Conservation (phyloP, 1,140 invertebrate genomes). For the Drosophila repleta region DNA sequence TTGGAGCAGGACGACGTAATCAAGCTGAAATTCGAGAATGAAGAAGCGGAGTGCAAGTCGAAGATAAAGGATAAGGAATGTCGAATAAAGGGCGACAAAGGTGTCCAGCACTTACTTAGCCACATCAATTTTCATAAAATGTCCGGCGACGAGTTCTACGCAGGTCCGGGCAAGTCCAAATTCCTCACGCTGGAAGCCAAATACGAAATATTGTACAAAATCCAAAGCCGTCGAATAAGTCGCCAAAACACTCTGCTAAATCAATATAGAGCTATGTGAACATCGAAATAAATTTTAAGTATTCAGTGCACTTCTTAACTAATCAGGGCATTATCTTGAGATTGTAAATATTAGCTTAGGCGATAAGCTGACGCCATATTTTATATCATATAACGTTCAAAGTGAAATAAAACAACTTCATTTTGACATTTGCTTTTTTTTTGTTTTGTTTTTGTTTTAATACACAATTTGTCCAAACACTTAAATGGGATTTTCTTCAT, state of each 20-base stretch:
- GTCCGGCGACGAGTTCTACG: constrained; percentile 11
- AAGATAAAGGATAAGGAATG: no score
- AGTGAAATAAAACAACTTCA: constrained; percentile 23
- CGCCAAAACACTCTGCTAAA: neutral
- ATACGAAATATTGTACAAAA: constrained; percentile 18
- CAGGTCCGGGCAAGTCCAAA: constrained; percentile 22
- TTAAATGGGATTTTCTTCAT: constrained; percentile 82
- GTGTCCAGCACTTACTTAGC: no score
- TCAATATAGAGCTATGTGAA: neutral
- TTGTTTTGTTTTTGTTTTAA: constrained; percentile 56
- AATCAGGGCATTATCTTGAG: no score
- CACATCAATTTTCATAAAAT: constrained; percentile 2
- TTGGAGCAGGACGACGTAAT: no score
- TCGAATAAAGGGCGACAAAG: no score
- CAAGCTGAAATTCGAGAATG: no score
- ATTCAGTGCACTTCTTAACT: neutral
- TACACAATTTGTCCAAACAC: constrained; percentile 83
- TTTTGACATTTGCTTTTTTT: constrained; percentile 59
- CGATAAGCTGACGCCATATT: no score
- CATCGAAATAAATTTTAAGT: neutral
- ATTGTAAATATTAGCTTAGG: no score
- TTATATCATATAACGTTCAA: no score
- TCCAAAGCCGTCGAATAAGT: neutral
- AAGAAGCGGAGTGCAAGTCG: no score
- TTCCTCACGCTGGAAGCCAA: neutral